A percentile compares a stretch with the other conserved stretches of the same genome.
These are phyloP conservation scores for Channa striata DNA, from an alignment of 2,797 vertebrate genomes.

Conservation along the genomic window DNA sequence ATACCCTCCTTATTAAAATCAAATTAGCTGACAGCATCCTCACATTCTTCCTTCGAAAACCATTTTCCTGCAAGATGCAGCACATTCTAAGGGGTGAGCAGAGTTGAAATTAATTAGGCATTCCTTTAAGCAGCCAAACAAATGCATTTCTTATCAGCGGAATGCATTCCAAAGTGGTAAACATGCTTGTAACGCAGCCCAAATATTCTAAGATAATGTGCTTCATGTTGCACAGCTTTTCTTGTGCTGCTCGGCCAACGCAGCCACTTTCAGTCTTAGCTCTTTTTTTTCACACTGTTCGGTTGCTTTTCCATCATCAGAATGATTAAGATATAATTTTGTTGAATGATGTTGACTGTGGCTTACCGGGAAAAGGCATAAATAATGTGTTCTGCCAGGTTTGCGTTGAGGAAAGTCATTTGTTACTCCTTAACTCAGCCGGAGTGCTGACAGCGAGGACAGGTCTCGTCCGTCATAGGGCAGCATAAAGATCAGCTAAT, in stretches of 20 bases:
- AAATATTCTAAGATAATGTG: conserved; percentile 49
- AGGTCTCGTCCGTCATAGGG: conserved; percentile 60
- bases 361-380: conserved; percentile 59
- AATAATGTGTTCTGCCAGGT: conserved; percentile 71
- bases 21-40: conserved; percentile 19
- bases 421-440: conserved; percentile 71
- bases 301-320: conserved; percentile 60
- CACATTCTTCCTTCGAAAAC: conserved; percentile 5
- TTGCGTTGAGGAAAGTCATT: conserved; percentile 66
- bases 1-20: conserved; percentile 3
- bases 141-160: conserved; percentile 38
- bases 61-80: conserved; percentile 16
- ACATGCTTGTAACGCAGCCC: conserved; percentile 32
- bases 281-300: conserved; percentile 27
- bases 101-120: conserved; percentile 43
- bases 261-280: conserved; percentile 37
- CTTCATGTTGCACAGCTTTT: conserved; percentile 34
- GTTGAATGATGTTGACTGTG: conserved; percentile 66
- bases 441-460: conserved; percentile 66
- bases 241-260: conserved; percentile 29
- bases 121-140: conserved; percentile 46
- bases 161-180: conserved; percentile 39
- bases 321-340: conserved; percentile 71
- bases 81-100: conserved; percentile 17
- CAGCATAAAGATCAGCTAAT: conserved; percentile 39